Percentiles rank a stretch among this genome's conserved stretches.
Evolutionary conservation across 1,140 invertebrate species (phyloP).

Genomic region (Aphaenogaster floridana): DNA sequence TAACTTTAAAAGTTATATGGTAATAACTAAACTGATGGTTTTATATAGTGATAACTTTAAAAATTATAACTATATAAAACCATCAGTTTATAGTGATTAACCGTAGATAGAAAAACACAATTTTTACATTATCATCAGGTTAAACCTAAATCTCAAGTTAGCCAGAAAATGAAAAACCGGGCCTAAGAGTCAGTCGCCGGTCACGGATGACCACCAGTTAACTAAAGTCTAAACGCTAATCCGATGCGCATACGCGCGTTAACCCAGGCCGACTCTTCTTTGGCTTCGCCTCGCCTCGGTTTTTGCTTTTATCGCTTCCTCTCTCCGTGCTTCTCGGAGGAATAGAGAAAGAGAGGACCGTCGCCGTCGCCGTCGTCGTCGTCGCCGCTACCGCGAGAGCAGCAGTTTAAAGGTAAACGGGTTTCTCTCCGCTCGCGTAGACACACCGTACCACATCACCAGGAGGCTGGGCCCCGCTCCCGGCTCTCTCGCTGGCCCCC

Average conservation of each 20-base stretch:
- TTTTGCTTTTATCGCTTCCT: slow-evolving; percentile 54
- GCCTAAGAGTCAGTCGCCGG: not conserved
- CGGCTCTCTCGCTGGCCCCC: slow-evolving; percentile 22
- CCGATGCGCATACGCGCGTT: slow-evolving; percentile 35
- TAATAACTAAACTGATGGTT: too few relatives aligned
- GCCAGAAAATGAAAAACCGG: too few relatives aligned
- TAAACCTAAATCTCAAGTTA: too few relatives aligned
- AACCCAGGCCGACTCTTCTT: slow-evolving; percentile 46
- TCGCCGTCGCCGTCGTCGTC: not conserved
- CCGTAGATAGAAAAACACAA: too few relatives aligned
- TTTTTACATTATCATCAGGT: too few relatives aligned
- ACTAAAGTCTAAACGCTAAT: slow-evolving; percentile 12
- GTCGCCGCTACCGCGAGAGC: slow-evolving; percentile 59
- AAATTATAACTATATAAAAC: too few relatives aligned
- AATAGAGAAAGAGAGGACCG: not conserved
- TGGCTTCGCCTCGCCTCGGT: slow-evolving; percentile 50
- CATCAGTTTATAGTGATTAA: too few relatives aligned
- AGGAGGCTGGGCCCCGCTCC: slow-evolving; percentile 43
- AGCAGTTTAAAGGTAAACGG: slow-evolving; percentile 83
- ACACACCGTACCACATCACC: slow-evolving; percentile 68
- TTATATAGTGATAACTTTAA: too few relatives aligned
- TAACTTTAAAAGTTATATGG: too few relatives aligned
- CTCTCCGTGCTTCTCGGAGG: not conserved
- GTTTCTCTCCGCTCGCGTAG: slow-evolving; percentile 75
- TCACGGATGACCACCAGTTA: not conserved